Evolutionary conservation across 53 echinoderm and acorn worm species (phyloP).

Genomic region (Antedon mediterranea): DNA sequence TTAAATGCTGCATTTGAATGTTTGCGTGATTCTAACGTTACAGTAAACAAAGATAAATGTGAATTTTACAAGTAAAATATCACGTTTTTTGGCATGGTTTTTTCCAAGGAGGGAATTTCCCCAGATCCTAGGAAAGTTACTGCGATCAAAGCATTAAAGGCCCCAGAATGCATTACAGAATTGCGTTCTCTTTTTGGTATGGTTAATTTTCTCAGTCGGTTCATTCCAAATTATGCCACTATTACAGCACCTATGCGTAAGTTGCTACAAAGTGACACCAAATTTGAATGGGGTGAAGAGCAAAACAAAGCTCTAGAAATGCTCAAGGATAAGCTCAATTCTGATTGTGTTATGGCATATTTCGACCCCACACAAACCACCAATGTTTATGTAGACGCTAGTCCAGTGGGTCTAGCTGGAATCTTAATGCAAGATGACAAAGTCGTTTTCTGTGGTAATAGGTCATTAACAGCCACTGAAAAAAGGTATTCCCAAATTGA

Average conservation of each 20-base stretch:
- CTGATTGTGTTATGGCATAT: background rate
- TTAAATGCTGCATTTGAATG: background rate
- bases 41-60: background rate
- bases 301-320: background rate
- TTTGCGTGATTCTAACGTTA: background rate
- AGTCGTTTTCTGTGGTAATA: slow-evolving; percentile 22
- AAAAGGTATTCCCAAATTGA: slow-evolving; percentile 49
- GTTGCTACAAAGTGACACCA: background rate
- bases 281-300: background rate
- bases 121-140: background rate
- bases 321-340: background rate
- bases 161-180: background rate
- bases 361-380: background rate
- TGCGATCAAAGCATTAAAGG: background rate
- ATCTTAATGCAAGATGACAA: background rate
- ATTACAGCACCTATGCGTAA: background rate
- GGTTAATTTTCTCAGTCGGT: background rate
- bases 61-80: background rate
- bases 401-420: background rate
- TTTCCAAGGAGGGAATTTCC: background rate
- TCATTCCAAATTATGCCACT: background rate
- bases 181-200: background rate
- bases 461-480: slow-evolving; percentile 35
- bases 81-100: background rate
- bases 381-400: background rate